A percentile compares a stretch with the other conserved stretches of the same genome.
phyloP scores from a whole-genome alignment of 2,888 invertebrate genomes.

The Priapulus caudatus region DNA sequence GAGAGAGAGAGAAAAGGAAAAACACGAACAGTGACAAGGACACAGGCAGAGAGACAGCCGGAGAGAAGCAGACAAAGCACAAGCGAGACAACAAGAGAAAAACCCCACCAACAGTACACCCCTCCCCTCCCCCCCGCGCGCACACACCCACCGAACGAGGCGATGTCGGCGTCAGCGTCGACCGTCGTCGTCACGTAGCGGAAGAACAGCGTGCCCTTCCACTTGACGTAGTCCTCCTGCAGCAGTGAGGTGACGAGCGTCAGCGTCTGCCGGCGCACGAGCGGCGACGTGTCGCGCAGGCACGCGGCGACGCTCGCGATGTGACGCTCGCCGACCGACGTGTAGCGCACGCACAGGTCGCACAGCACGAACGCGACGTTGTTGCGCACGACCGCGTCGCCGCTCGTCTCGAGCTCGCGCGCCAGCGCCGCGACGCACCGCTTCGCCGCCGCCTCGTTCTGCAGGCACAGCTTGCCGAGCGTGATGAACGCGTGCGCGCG shows the following conservation, averaged over 20 bases:
- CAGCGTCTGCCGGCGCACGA: constrained; percentile 53
- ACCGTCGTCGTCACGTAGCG: constrained; percentile 47
- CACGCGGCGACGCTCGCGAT: constrained; percentile 53
- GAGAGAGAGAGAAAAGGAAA: too few relatives aligned
- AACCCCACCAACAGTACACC: too few relatives aligned
- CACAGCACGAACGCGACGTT: constrained; percentile 52
- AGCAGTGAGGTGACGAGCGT: constrained; percentile 54
- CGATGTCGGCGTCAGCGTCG: constrained; percentile 36
- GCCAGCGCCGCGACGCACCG: constrained; percentile 52
- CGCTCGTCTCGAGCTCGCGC: constrained; percentile 45
- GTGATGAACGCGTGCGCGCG: constrained; percentile 39
- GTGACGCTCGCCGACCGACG: constrained; percentile 54
- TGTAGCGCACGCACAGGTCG: constrained; percentile 57
- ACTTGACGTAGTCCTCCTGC: constrained; percentile 57
- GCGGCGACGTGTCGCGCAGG: constrained; percentile 46
- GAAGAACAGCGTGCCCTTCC: constrained; percentile 52
- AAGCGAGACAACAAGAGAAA: too few relatives aligned
- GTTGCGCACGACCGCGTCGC: constrained; percentile 47
- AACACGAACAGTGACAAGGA: too few relatives aligned
- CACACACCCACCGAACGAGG: constrained; percentile 38
- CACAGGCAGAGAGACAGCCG: too few relatives aligned
- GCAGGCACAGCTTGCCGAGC: constrained; percentile 48
- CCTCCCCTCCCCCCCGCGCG: too few relatives aligned
- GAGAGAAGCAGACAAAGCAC: too few relatives aligned
- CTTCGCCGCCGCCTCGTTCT: constrained; percentile 51